These are phyloP conservation scores for Philonicus albiceps DNA, from an alignment of 2,888 invertebrate species.

Conservation along the genomic window DNA sequence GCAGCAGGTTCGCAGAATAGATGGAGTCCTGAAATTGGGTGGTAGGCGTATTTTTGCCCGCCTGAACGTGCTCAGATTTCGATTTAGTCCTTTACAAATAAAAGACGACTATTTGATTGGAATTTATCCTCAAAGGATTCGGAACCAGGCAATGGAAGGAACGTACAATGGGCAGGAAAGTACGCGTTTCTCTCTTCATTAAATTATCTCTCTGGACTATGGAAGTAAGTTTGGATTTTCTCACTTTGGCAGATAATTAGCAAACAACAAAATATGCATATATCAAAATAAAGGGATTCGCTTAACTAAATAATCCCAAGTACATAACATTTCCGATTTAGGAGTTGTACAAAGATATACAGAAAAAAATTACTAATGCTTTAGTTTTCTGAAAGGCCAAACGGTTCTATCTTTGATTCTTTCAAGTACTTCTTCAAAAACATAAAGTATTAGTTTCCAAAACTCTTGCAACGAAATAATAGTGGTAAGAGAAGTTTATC, in stretches of 20 bases:
- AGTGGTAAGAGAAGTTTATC: neutral
- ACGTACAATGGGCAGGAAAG: neutral
- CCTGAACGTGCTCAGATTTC: neutral
- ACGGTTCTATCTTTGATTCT: too few relatives aligned
- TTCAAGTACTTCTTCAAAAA: neutral
- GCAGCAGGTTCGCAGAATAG: slow-evolving; percentile 1
- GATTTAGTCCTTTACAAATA: neutral
- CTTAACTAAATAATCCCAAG: too few relatives aligned
- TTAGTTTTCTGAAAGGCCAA: too few relatives aligned
- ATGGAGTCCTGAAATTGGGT: neutral
- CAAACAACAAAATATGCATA: too few relatives aligned
- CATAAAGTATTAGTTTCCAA: neutral
- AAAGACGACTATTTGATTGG: slow-evolving; percentile 4
- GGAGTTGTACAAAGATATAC: too few relatives aligned
- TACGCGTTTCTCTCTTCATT: neutral
- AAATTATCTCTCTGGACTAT: neutral
- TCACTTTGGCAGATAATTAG: neutral
- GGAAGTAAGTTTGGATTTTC: neutral
- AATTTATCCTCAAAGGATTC: neutral
- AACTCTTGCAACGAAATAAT: neutral
- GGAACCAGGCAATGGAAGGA: neutral
- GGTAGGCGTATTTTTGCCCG: neutral
- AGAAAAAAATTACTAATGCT: neutral
- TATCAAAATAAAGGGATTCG: too few relatives aligned
- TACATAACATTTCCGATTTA: too few relatives aligned